Conservation (phyloP, 2,888 invertebrate genomes). For the Ceratothoa steindachneri region DNA sequence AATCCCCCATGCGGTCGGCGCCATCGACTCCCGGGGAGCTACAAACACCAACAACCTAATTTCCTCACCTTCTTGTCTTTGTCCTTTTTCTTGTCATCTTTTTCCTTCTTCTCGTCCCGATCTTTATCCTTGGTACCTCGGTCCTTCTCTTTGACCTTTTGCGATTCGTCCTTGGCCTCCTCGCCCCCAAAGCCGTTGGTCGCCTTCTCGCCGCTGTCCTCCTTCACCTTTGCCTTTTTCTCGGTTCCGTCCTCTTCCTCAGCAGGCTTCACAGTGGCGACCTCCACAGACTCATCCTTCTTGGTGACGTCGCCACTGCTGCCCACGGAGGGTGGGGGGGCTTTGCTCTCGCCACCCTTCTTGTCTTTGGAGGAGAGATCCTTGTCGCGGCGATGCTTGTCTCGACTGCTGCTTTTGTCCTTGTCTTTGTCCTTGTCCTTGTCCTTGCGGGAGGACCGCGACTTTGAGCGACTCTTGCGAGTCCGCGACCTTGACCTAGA, state of each 20-base stretch:
- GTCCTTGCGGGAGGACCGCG: constrained; percentile 31
- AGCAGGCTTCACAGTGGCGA: not conserved
- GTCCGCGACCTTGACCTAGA: constrained; percentile 19
- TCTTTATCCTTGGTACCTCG: constrained; percentile 19
- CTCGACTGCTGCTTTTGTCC: constrained; percentile 7
- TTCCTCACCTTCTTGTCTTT: constrained; percentile 31
- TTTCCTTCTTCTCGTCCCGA: constrained; percentile 27
- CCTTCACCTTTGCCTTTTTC: constrained; percentile 10
- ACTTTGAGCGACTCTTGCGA: constrained; percentile 11
- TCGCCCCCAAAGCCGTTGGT: not conserved
- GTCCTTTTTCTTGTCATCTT: constrained; percentile 20
- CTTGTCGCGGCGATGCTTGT: constrained; percentile 11
- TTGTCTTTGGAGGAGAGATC: constrained; percentile 12
- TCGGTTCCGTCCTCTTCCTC: not conserved
- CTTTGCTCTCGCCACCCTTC: not conserved
- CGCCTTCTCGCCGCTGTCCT: not conserved
- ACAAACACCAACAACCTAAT: not conserved
- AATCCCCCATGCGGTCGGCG: not conserved
- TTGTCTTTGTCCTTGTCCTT: constrained; percentile 19
- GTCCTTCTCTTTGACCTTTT: constrained; percentile 26
- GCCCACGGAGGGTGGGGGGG: too few species aligned
- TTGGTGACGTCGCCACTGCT: not conserved
- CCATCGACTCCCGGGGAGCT: not conserved
- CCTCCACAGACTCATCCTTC: not conserved
- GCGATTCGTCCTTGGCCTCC: not conserved